phyloP scores from a whole-genome alignment of 2,797 vertebrate genomes.

The Synaphobranchus kaupii region DNA sequence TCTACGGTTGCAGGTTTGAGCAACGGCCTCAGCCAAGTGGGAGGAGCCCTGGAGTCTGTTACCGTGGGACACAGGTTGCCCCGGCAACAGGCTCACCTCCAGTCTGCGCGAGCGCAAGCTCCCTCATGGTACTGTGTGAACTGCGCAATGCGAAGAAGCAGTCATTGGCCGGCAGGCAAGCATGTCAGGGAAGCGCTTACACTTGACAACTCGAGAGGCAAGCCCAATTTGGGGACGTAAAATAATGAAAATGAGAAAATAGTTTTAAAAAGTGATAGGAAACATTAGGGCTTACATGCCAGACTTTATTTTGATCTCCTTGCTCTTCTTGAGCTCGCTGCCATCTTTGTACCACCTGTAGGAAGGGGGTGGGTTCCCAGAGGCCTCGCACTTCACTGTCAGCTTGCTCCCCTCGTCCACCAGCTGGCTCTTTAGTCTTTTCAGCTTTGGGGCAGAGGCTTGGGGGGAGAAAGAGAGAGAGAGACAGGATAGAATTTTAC shows the following conservation, averaged over 20 bases:
- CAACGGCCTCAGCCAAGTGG: neutral
- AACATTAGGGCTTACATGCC: slow-evolving; percentile 75
- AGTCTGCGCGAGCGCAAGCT: too few relatives aligned
- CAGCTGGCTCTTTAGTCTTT: slow-evolving; percentile 83
- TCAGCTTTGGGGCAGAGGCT: slow-evolving; percentile 88
- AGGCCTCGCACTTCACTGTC: slow-evolving; percentile 89
- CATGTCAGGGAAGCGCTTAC: neutral
- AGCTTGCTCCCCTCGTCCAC: slow-evolving; percentile 86
- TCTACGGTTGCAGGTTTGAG: neutral
- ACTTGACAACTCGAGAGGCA: neutral
- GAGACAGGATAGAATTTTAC: slow-evolving; percentile 2
- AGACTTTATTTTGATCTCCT: slow-evolving; percentile 85
- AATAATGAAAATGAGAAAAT: too few relatives aligned
- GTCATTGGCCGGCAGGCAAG: too few relatives aligned
- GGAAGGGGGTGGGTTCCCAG: slow-evolving; percentile 82
- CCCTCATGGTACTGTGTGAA: neutral
- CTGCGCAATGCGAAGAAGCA: too few relatives aligned
- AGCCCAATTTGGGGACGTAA: neutral
- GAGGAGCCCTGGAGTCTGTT: neutral
- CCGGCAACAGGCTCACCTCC: too few relatives aligned
- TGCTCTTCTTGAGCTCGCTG: slow-evolving; percentile 88
- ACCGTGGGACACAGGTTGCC: too few relatives aligned
- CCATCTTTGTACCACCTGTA: slow-evolving; percentile 98
- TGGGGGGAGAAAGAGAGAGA: slow-evolving; percentile 27
- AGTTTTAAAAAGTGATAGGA: too few relatives aligned